Evolutionary conservation across 2,888 invertebrate genomes (phyloP).

Genomic region (Bibio marci): DNA sequence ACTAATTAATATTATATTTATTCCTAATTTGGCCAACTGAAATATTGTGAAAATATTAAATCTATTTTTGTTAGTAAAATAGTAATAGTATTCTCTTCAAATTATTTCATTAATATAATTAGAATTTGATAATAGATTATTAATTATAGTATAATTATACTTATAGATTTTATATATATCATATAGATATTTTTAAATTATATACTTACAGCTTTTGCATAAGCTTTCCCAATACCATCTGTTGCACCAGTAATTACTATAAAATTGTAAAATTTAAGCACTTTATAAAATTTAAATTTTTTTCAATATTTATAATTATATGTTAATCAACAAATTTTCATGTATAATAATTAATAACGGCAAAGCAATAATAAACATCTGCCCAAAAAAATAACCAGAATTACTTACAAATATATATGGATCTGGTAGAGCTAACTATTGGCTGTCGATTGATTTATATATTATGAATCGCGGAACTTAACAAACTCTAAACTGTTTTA

Average conservation of each 20-base stretch:
- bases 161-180: not conserved
- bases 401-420: too few relatives aligned
- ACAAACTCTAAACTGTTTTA: too few relatives aligned
- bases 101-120: too few relatives aligned
- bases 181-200: not conserved
- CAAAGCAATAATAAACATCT: not conserved
- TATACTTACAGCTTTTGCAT: slow-evolving; percentile 45
- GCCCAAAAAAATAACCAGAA: not conserved
- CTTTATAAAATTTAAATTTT: too few relatives aligned
- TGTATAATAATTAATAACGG: not conserved
- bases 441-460: too few relatives aligned
- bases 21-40: slow-evolving; percentile 50
- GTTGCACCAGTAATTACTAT: slow-evolving; percentile 75
- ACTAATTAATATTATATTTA: slow-evolving; percentile 66
- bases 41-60: not conserved
- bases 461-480: too few relatives aligned
- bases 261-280: slow-evolving; percentile 15
- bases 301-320: too few relatives aligned
- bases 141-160: too few relatives aligned
- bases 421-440: too few relatives aligned
- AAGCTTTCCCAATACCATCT: slow-evolving; percentile 80
- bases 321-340: not conserved
- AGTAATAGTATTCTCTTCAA: not conserved
- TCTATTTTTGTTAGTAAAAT: not conserved
- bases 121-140: too few relatives aligned